A percentile compares a stretch with the other conserved stretches of the same genome.
Conservation (phyloP, 2,888 invertebrate species). For the Chrysina gloriosa region DNA sequence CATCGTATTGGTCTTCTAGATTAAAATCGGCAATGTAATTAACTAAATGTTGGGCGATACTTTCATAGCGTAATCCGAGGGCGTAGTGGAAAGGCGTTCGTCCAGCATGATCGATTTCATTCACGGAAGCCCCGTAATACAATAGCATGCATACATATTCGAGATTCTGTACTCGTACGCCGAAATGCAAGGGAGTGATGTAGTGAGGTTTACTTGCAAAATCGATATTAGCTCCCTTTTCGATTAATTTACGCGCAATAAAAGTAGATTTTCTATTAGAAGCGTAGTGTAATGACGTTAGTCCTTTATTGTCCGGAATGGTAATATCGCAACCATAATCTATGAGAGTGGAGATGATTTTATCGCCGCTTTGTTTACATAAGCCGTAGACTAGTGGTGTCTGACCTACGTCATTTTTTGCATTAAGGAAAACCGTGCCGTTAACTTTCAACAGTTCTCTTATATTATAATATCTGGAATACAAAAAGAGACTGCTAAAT, state of each 20-base stretch:
- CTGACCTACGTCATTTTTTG: not conserved
- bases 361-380: conserved; percentile 40
- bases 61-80: conserved; percentile 43
- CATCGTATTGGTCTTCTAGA: conserved; percentile 44
- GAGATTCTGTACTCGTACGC: conserved; percentile 45
- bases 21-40: conserved; percentile 53
- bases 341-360: conserved; percentile 49
- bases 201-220: conserved; percentile 50
- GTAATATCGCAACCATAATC: conserved; percentile 53
- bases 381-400: conserved; percentile 22
- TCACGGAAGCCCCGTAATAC: conserved; percentile 55
- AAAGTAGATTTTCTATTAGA: conserved; percentile 44
- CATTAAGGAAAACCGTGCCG: not conserved
- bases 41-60: conserved; percentile 50
- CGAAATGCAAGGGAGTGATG: conserved; percentile 54
- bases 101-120: conserved; percentile 37
- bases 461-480: conserved; percentile 12
- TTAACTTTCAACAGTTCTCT: conserved; percentile 12
- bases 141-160: conserved; percentile 55
- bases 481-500: not conserved
- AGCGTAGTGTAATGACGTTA: conserved; percentile 54
- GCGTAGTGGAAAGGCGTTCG: conserved; percentile 54
- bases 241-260: conserved; percentile 50
- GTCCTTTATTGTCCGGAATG: conserved; percentile 47
- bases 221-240: conserved; percentile 53